phyloP scores from a whole-genome alignment of 2,888 invertebrate genomes.

The Torymus tubicola region DNA sequence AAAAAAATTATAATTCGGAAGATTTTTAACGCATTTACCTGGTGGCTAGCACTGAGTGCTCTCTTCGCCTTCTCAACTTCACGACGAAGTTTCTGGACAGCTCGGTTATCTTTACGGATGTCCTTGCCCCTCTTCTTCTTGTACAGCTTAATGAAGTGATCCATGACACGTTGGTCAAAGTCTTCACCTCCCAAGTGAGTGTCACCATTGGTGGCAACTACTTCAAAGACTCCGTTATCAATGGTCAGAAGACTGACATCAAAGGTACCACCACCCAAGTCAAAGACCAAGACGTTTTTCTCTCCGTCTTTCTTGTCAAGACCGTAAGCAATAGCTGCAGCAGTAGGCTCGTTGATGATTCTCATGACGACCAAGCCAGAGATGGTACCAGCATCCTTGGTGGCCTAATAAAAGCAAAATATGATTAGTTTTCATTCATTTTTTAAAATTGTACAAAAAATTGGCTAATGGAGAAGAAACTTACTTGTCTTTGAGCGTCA shows the following conservation, averaged over 20 bases:
- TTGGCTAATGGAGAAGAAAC: constrained; percentile 16
- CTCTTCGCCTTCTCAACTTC: constrained; percentile 99
- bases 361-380: constrained; percentile 95
- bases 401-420: constrained; percentile 81
- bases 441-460: constrained; percentile 24
- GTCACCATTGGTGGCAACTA: constrained; percentile 94
- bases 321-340: constrained; percentile 97
- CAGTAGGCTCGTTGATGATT: constrained; percentile 98
- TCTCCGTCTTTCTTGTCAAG: constrained; percentile 98
- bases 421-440: constrained; percentile 14
- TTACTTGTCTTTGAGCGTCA: constrained; percentile 93
- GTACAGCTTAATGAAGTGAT: constrained; percentile 98
- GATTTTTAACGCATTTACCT: constrained; percentile 74
- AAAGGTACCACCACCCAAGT: constrained; percentile 99
- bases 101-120: constrained; percentile 94
- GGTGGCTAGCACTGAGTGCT: constrained; percentile 95
- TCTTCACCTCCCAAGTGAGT: constrained; percentile 99
- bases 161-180: constrained; percentile 98
- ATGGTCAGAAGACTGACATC: constrained; percentile 98
- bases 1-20: constrained; percentile 10
- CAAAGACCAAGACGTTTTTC: constrained; percentile 98
- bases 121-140: constrained; percentile 99
- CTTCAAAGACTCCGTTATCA: constrained; percentile 98
- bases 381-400: constrained; percentile 98
- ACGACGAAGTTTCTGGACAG: constrained; percentile 96